Evolutionary conservation across 2,797 vertebrate genomes (phyloP).

Genomic region (Semotilus atromaculatus): DNA sequence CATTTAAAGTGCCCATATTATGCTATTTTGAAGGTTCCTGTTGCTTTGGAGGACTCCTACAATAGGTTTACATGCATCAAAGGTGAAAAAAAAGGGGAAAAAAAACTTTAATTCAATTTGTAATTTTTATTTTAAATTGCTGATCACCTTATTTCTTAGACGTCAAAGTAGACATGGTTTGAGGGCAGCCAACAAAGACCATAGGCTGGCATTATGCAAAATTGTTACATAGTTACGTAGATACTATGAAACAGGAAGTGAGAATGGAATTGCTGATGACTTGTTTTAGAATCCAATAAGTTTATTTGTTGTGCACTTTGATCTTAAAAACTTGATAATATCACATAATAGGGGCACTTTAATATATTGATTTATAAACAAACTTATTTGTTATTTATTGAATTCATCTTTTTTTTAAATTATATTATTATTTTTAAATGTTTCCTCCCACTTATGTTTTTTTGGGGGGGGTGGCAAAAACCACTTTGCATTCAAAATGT

Average conservation of each 20-base stretch:
- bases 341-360: too few relatives aligned
- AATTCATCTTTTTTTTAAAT: not conserved
- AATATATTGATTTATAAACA: not conserved
- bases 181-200: not conserved
- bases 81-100: not conserved
- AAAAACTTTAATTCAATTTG: not conserved
- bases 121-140: too few relatives aligned
- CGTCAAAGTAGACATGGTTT: too few relatives aligned
- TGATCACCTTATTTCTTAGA: not conserved
- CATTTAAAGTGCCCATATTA: not conserved
- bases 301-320: not conserved
- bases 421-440: not conserved
- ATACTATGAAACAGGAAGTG: not conserved
- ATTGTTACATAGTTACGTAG: not conserved
- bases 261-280: not conserved
- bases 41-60: not conserved
- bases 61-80: not conserved
- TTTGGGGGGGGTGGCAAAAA: not conserved
- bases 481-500: not conserved
- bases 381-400: not conserved
- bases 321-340: not conserved
- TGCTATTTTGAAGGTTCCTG: not conserved
- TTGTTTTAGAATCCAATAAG: not conserved
- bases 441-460: not conserved
- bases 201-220: not conserved